These are phyloP conservation scores for Hippocampus abdominalis DNA, from an alignment of 2,113 vertebrate genomes.

Conservation along the genomic window DNA sequence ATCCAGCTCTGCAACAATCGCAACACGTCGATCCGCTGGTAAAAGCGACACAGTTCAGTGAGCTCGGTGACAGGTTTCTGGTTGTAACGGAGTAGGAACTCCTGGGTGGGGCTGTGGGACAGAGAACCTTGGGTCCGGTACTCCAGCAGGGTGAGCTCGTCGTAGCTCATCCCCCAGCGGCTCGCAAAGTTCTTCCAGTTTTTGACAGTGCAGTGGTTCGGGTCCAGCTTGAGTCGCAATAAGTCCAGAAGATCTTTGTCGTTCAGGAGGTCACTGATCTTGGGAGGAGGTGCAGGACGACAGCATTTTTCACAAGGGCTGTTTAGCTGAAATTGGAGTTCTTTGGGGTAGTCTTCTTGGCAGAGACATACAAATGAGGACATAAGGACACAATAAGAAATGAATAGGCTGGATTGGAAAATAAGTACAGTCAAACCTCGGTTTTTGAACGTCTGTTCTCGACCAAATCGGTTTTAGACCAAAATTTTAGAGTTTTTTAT, in stretches of 20 bases:
- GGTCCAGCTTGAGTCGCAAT: slow-evolving; percentile 91
- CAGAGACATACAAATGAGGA: slow-evolving; percentile 4
- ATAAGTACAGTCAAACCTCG: too few species aligned
- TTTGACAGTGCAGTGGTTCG: slow-evolving; percentile 92
- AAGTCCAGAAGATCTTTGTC: slow-evolving; percentile 92
- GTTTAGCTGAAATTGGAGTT: slow-evolving; percentile 52
- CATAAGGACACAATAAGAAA: neutral
- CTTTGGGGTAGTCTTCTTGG: slow-evolving; percentile 63
- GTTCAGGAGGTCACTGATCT: slow-evolving; percentile 93
- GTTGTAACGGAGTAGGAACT: slow-evolving; percentile 90
- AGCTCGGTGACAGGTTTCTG: slow-evolving; percentile 90
- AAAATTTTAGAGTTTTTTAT: too few species aligned
- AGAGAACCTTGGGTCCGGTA: slow-evolving; percentile 82
- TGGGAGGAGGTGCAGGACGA: slow-evolving; percentile 78
- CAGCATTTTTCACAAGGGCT: slow-evolving; percentile 68
- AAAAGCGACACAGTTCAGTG: slow-evolving; percentile 88
- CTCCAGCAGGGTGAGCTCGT: slow-evolving; percentile 92
- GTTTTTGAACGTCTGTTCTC: too few species aligned
- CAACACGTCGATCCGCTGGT: slow-evolving; percentile 90
- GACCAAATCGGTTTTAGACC: too few species aligned
- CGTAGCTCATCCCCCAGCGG: slow-evolving; percentile 97
- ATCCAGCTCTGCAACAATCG: slow-evolving; percentile 89
- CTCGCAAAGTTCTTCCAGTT: slow-evolving; percentile 99
- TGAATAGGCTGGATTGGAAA: neutral
- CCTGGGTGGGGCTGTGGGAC: slow-evolving; percentile 86